Percentiles rank a stretch among this genome's conserved stretches.
Evolutionary conservation across 2,888 invertebrate genomes (phyloP).

Genomic region (Incurvaria masculella): DNA sequence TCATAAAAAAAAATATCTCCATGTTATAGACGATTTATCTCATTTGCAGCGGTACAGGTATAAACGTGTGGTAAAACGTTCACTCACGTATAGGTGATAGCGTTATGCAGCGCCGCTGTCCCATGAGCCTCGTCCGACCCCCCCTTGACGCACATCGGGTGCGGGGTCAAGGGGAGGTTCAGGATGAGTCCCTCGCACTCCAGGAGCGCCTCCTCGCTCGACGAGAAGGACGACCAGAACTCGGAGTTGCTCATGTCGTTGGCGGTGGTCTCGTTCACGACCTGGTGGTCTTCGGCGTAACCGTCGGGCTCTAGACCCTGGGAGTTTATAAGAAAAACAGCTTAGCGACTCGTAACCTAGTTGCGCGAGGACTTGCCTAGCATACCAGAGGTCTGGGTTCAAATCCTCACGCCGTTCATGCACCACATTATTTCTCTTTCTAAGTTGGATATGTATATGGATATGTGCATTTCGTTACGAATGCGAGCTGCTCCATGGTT

Average conservation of each 20-base stretch:
- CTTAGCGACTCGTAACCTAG: too few relatives aligned
- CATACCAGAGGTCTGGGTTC: not conserved
- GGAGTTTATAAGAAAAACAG: slow-evolving; percentile 4
- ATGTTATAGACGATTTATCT: slow-evolving; percentile 2
- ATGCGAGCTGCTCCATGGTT: too few relatives aligned
- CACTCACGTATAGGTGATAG: slow-evolving; percentile 63
- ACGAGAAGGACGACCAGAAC: slow-evolving; percentile 79
- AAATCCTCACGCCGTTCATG: too few relatives aligned
- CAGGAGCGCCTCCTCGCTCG: slow-evolving; percentile 72
- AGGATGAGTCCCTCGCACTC: slow-evolving; percentile 72
- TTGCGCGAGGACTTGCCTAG: too few relatives aligned
- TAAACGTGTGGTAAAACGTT: slow-evolving; percentile 4
- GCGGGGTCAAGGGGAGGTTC: slow-evolving; percentile 67
- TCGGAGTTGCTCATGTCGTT: slow-evolving; percentile 74
- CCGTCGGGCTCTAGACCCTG: slow-evolving; percentile 61
- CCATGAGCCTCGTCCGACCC: slow-evolving; percentile 39
- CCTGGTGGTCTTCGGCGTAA: slow-evolving; percentile 61
- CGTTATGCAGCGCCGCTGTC: slow-evolving; percentile 56
- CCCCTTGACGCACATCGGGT: slow-evolving; percentile 47
- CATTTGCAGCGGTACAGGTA: not conserved
- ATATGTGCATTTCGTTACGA: too few relatives aligned
- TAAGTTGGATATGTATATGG: too few relatives aligned
- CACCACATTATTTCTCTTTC: too few relatives aligned
- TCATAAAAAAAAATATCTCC: not conserved
- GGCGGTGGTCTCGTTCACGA: slow-evolving; percentile 61